These are phyloP conservation scores for Gambusia holbrooki DNA, from an alignment of 2,113 vertebrate species.

Conservation along the genomic window DNA sequence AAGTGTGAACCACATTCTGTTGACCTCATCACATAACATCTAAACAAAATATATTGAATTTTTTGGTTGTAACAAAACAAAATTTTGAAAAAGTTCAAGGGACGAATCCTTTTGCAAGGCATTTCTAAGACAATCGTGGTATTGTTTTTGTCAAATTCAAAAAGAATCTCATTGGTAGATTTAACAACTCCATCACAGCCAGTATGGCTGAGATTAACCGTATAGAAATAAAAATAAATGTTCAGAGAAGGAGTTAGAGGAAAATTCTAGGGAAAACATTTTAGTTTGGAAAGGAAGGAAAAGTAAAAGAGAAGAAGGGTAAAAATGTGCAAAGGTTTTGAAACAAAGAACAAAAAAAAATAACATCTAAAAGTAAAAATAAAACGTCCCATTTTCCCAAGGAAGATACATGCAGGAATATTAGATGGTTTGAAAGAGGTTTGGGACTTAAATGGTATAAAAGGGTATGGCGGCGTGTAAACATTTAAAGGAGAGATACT, in stretches of 20 bases:
- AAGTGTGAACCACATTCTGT: not conserved
- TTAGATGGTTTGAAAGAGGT: constrained; percentile 59
- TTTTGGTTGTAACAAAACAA: not conserved
- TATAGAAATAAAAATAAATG: constrained; percentile 80
- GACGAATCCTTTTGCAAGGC: not conserved
- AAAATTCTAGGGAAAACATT: constrained; percentile 14
- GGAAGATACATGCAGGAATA: constrained; percentile 74
- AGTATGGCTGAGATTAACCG: constrained; percentile 85
- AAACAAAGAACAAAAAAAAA: constrained; percentile 52
- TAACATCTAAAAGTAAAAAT: constrained; percentile 62
- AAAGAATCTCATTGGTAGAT: not conserved
- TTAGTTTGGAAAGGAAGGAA: constrained; percentile 67
- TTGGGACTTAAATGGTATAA: constrained; percentile 48
- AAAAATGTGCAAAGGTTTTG: constrained; percentile 37
- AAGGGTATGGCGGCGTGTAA: constrained; percentile 39
- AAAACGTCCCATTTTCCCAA: constrained; percentile 53
- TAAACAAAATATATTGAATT: not conserved
- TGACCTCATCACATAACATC: not conserved
- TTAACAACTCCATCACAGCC: constrained; percentile 75
- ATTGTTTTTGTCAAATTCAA: not conserved
- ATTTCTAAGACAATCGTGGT: not conserved
- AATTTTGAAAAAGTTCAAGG: not conserved
- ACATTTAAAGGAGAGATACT: constrained; percentile 56
- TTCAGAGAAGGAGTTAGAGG: constrained; percentile 75
- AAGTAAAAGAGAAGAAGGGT: constrained; percentile 62